Evolutionary conservation across 2,888 invertebrate genomes (phyloP).

Genomic region (Athalia cordata): DNA sequence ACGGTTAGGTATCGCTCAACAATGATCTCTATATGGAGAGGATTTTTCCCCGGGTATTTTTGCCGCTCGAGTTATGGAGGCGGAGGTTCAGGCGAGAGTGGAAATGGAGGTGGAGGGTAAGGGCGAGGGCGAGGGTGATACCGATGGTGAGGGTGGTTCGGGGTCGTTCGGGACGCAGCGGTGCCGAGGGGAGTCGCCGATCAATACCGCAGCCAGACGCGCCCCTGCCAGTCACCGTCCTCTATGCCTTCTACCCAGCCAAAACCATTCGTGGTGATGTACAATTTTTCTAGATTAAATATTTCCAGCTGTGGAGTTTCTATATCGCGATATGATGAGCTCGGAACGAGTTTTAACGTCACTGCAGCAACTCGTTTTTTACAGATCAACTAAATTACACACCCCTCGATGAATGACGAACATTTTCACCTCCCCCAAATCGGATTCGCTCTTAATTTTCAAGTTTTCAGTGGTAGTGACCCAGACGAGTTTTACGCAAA

Average conservation of each 20-base stretch:
- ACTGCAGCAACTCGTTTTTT: too few relatives aligned
- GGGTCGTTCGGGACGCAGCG: constrained; percentile 64
- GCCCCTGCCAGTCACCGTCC: constrained; percentile 60
- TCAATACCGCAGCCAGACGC: constrained; percentile 71
- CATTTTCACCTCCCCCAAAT: too few relatives aligned
- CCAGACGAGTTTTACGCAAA: too few relatives aligned
- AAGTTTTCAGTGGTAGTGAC: too few relatives aligned
- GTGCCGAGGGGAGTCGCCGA: constrained; percentile 65
- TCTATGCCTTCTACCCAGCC: constrained; percentile 57
- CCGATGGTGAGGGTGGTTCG: constrained; percentile 57
- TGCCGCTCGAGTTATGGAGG: constrained; percentile 59
- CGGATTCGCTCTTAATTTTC: too few relatives aligned
- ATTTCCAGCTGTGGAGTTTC: not conserved
- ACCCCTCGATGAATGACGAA: too few relatives aligned
- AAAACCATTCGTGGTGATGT: constrained; percentile 27
- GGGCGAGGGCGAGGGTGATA: constrained; percentile 42
- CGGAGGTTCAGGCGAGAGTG: constrained; percentile 50
- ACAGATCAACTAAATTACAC: too few relatives aligned
- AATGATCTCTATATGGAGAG: constrained; percentile 44
- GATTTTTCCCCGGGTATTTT: constrained; percentile 62
- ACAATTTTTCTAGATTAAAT: not conserved
- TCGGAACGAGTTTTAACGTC: too few relatives aligned
- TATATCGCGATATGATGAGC: not conserved
- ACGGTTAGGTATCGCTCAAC: constrained; percentile 35
- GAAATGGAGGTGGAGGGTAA: constrained; percentile 42